Evolutionary conservation across 2,797 vertebrate genomes (phyloP).

Genomic region (Sorex maritimensis): DNA sequence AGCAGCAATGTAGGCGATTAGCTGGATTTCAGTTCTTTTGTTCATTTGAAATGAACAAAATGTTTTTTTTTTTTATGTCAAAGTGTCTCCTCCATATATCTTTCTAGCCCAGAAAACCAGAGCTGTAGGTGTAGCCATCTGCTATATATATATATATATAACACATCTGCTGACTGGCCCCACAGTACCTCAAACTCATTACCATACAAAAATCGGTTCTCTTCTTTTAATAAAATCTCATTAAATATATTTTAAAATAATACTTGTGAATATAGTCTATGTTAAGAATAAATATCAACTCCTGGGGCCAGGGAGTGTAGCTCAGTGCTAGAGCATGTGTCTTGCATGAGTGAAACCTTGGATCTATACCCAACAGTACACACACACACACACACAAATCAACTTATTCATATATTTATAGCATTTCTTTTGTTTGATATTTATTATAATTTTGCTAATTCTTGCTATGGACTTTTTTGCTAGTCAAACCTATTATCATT

Average conservation of each 20-base stretch:
- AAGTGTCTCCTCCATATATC: not conserved
- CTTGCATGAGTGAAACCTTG: too few relatives aligned
- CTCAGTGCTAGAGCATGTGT: too few relatives aligned
- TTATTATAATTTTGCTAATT: slow-evolving; percentile 15
- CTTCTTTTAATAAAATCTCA: not conserved
- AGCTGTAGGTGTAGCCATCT: not conserved
- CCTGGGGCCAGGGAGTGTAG: too few relatives aligned
- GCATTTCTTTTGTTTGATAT: slow-evolving; percentile 28
- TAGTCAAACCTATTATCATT: slow-evolving; percentile 8
- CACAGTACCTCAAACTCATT: not conserved
- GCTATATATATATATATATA: not conserved
- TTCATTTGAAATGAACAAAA: slow-evolving; percentile 11
- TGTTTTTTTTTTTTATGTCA: not conserved
- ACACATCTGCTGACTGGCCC: not conserved
- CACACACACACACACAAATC: too few relatives aligned
- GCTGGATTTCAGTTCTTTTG: slow-evolving; percentile 32
- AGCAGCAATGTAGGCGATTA: not conserved
- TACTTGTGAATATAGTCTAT: not conserved
- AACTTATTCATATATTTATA: not conserved
- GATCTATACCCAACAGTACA: too few relatives aligned
- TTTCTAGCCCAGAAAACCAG: not conserved
- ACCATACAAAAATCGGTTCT: not conserved
- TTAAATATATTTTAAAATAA: not conserved
- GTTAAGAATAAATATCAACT: not conserved
- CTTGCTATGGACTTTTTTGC: not conserved